These are phyloP conservation scores for Fulmarus glacialis DNA, from an alignment of 2,113 vertebrate genomes.

Conservation along the genomic window DNA sequence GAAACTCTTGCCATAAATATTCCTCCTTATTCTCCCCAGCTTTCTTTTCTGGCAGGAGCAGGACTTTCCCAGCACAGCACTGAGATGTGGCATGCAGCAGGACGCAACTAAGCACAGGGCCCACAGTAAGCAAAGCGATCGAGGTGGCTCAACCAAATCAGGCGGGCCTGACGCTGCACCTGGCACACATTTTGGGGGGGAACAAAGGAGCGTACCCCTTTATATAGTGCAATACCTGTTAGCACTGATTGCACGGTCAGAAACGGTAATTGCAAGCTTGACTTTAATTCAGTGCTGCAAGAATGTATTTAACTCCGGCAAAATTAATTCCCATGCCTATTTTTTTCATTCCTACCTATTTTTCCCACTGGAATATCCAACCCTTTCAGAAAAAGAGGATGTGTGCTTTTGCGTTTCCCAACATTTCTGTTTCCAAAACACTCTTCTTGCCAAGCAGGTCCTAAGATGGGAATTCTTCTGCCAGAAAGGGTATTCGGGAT, in stretches of 20 bases:
- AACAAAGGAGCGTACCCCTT: neutral
- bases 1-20: neutral
- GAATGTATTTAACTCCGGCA: neutral
- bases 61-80: fast-evolving
- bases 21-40: neutral
- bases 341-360: neutral
- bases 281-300: neutral
- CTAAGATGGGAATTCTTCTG: neutral
- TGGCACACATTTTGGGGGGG: neutral
- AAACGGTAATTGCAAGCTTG: neutral
- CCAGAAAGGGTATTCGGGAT: neutral
- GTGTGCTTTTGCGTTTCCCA: neutral
- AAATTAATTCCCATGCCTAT: neutral
- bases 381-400: neutral
- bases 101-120: neutral
- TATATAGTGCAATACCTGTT: neutral
- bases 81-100: neutral
- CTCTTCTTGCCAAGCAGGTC: neutral
- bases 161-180: neutral
- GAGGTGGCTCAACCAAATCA: neutral
- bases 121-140: neutral
- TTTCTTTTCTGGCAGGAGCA: neutral
- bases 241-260: neutral
- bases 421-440: neutral
- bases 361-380: neutral